Conservation (phyloP, 2,888 invertebrate species). For the Drosophila infuscata region DNA sequence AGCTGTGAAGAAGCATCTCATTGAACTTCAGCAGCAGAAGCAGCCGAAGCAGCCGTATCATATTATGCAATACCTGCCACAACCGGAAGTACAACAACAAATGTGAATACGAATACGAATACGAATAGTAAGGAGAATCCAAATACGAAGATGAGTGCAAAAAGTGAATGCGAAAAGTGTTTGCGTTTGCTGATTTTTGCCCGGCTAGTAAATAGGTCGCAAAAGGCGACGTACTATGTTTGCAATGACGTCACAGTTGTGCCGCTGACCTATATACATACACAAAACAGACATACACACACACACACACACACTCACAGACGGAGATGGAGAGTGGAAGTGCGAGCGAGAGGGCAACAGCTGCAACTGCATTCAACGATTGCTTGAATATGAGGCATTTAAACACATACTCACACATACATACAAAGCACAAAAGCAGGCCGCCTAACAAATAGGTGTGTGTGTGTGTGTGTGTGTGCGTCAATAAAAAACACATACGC, state of each 20-base stretch:
- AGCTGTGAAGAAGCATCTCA: constrained; percentile 57
- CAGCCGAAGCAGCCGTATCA: constrained; percentile 3
- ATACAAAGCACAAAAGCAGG: constrained; percentile 24
- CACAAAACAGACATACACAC: constrained; percentile 19
- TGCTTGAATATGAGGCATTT: constrained; percentile 34
- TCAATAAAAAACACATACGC: constrained; percentile 30
- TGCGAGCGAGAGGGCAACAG: constrained; percentile 32
- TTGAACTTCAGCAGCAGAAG: constrained; percentile 62
- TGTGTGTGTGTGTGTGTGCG: constrained; percentile 12
- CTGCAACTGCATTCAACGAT: constrained; percentile 31
- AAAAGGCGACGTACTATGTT: constrained; percentile 46
- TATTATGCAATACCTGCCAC: constrained; percentile 60
- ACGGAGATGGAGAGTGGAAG: neutral
- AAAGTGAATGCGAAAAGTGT: constrained; percentile 13
- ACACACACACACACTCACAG: neutral
- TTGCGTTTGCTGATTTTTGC: constrained; percentile 22
- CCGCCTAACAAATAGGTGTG: constrained; percentile 19
- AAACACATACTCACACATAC: constrained; percentile 17
- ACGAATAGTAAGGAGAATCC: constrained; percentile 2
- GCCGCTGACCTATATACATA: constrained; percentile 73
- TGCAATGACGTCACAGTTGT: constrained; percentile 70
- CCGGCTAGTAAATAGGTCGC: constrained; percentile 66
- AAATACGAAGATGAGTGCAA: constrained; percentile 16
- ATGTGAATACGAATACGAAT: constrained; percentile 16
- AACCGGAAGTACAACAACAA: constrained; percentile 42